Percentiles rank a stretch among this genome's conserved stretches.
Evolutionary conservation across 2,113 vertebrate species (phyloP).

Genomic region (Pachyramphus minor): DNA sequence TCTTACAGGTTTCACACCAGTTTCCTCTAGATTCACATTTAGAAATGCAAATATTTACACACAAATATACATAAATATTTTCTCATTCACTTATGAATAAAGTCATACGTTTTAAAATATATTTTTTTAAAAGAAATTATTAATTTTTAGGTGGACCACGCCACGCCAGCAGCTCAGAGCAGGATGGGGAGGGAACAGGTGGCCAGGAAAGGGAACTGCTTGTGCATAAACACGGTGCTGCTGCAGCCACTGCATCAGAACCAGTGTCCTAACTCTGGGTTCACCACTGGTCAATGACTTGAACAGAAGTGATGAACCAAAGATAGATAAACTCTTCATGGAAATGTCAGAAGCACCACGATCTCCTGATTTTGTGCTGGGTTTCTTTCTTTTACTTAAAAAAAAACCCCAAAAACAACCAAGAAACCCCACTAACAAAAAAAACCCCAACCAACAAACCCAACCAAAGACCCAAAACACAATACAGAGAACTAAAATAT

Average conservation of each 20-base stretch:
- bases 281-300: conserved; percentile 5
- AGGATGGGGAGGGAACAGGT: neutral
- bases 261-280: neutral
- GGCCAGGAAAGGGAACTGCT: conserved; percentile 20
- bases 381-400: neutral
- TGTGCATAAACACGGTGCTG: neutral
- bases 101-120: rapidly evolving
- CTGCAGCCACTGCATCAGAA: neutral
- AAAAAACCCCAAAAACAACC: neutral
- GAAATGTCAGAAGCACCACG: neutral
- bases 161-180: neutral
- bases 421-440: neutral
- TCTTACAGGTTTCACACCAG: neutral
- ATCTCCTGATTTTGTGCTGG: neutral
- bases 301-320: neutral
- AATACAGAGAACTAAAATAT: neutral
- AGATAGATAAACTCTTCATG: neutral
- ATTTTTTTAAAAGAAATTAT: neutral
- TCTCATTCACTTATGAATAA: neutral
- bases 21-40: neutral
- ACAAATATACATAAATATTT: neutral
- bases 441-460: neutral
- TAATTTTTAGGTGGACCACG: neutral
- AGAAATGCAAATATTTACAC: neutral
- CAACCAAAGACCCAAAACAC: neutral